A percentile compares a stretch with the other conserved stretches of the same genome.
These are phyloP conservation scores for Ceratina calcarata DNA, from an alignment of 1,140 invertebrate genomes.

Conservation along the genomic window DNA sequence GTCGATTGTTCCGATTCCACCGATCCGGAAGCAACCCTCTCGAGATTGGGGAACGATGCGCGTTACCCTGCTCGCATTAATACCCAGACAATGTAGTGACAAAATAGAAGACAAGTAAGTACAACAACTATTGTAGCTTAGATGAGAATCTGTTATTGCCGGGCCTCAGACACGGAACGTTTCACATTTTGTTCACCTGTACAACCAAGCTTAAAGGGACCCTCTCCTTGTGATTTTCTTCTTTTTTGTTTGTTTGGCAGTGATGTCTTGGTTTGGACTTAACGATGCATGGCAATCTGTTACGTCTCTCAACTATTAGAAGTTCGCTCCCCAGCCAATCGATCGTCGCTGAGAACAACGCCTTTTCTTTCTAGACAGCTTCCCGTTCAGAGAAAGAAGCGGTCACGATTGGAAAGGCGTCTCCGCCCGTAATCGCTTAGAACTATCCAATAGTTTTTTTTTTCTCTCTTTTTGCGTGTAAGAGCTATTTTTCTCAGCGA, in stretches of 20 bases:
- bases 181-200: slow-evolving; percentile 8
- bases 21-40: neutral
- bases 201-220: too few species aligned
- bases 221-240: neutral
- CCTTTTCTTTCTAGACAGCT: neutral
- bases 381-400: neutral
- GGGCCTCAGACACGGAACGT: slow-evolving; percentile 69
- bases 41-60: slow-evolving; percentile 42
- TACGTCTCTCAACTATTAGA: neutral
- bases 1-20: neutral
- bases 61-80: slow-evolving; percentile 54
- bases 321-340: neutral
- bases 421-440: neutral
- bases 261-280: slow-evolving; percentile 44
- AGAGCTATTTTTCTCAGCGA: neutral
- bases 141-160: slow-evolving; percentile 77
- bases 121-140: slow-evolving; percentile 80
- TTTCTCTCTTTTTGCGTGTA: too few species aligned
- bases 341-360: neutral
- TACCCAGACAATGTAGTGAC: slow-evolving; percentile 59
- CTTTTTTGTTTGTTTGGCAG: slow-evolving; percentile 51
- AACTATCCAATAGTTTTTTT: too few species aligned
- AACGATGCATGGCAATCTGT: neutral
- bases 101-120: slow-evolving; percentile 78
- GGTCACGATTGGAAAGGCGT: neutral